A percentile compares a stretch with the other conserved stretches of the same genome.
Conservation (phyloP, 2,113 vertebrate genomes). For the Cyprinodon tularosa region DNA sequence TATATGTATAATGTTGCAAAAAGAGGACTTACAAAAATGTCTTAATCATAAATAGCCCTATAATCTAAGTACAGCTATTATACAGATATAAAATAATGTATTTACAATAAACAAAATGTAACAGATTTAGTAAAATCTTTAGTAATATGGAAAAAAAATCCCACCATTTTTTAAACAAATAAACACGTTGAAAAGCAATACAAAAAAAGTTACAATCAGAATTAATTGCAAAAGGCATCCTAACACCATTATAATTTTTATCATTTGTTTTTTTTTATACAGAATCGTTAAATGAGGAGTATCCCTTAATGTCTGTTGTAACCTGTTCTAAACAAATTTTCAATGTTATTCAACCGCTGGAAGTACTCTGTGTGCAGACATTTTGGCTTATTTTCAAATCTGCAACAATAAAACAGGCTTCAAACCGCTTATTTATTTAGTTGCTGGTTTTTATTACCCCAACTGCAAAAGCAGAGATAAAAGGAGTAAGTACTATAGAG, state of each 20-base stretch:
- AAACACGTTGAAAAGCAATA: neutral
- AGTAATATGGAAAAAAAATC: neutral
- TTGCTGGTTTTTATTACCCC: neutral
- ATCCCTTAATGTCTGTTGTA: neutral
- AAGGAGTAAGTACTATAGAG: neutral
- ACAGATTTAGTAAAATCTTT: neutral
- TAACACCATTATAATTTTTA: neutral
- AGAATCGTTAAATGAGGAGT: neutral
- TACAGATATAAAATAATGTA: neutral
- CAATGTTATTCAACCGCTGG: neutral
- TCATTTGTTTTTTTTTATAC: neutral
- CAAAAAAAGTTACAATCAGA: neutral
- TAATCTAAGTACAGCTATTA: neutral
- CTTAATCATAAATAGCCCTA: neutral
- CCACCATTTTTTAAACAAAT: neutral
- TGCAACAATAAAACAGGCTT: neutral
- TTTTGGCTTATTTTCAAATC: neutral
- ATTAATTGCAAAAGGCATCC: neutral
- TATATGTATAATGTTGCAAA: neutral
- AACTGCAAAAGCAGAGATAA: neutral
- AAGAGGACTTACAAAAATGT: neutral
- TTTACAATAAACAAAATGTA: neutral
- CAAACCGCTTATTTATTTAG: neutral
- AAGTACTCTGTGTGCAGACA: neutral
- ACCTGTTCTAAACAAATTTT: neutral